These are phyloP conservation scores for Clarias gariepinus DNA, from an alignment of 2,113 vertebrate genomes.

Conservation along the genomic window DNA sequence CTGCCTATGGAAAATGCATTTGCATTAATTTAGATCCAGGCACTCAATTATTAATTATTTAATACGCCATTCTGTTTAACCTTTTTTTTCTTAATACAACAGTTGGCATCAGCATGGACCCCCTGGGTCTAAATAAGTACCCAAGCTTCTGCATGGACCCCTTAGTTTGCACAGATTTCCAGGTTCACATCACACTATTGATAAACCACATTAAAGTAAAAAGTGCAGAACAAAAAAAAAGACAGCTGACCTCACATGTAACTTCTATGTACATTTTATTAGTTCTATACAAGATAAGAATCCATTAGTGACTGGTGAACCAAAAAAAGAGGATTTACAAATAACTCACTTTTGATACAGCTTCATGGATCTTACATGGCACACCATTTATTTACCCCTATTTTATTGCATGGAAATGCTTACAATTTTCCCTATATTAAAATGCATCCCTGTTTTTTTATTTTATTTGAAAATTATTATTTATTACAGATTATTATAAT, in stretches of 20 bases:
- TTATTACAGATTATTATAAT: not conserved
- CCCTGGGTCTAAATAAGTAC: too few relatives aligned
- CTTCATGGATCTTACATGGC: not conserved
- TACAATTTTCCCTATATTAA: too few relatives aligned
- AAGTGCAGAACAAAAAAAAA: not conserved
- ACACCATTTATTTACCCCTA: too few relatives aligned
- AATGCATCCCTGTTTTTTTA: not conserved
- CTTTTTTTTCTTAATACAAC: too few relatives aligned
- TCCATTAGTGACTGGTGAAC: not conserved
- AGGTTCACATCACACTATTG: not conserved
- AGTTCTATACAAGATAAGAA: slow-evolving; percentile 4
- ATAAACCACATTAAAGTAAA: not conserved
- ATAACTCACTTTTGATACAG: not conserved
- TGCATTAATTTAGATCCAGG: too few relatives aligned
- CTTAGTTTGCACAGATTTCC: not conserved
- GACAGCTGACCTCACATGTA: not conserved
- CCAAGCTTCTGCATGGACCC: not conserved
- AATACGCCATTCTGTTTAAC: not conserved
- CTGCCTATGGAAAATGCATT: not conserved
- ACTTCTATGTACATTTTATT: slow-evolving; percentile 30
- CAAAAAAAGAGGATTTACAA: not conserved
- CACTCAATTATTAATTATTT: not conserved
- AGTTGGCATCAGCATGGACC: too few relatives aligned
- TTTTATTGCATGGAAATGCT: too few relatives aligned
- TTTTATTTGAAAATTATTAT: not conserved